Base-by-base conservation (phyloP, 1,140 invertebrate species). In the Pentalonia nigronervosa region DNA sequence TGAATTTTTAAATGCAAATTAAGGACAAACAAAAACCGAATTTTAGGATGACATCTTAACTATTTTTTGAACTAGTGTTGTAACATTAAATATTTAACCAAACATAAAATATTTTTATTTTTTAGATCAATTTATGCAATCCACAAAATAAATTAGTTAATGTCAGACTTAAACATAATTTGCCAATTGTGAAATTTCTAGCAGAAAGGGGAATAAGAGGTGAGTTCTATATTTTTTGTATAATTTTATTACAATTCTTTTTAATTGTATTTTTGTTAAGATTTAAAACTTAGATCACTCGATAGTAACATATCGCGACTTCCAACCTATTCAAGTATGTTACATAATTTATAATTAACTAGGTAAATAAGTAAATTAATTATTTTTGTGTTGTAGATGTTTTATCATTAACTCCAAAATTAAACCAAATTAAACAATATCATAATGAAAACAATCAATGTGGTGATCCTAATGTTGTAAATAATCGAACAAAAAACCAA, bases 141-240 rank as follows among this genome's bases (percentile, higher is more conserved):
- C 81, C 91, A 30, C 81, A 86, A 86, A 93, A 93, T 53, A 93
- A 93, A 84, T 53, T 93, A 84, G 81, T 93, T 17, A 93, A 93
- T 56, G 91, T 93, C 14, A 83, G 48, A 45, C 76, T 93, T 53
- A 93, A 93, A 84, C 91, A 93, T 36, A 93, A 50, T 21, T 53
- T 93, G 6, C 91, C 91, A 34, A 84, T 93, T 9, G 48, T 93
- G 7, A 93, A 86, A 50, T 50, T 93, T 84, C 56, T 93, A 45
- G 91, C 76, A 30, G 91, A 93, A 45, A 83, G 53, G n/a, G 91
- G 91, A 60, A 41, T 93, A 1, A 93, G 84, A 56, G 91, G 91
- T 93, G 23, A 17, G 81, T 84, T 84, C 47, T 45, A 21, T 0
- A 67, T 47, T 56, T n/a, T 6, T 81, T 17, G 14, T 83, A 36